phyloP scores from a whole-genome alignment of 2,113 vertebrate species.

The Bungarus multicinctus region DNA sequence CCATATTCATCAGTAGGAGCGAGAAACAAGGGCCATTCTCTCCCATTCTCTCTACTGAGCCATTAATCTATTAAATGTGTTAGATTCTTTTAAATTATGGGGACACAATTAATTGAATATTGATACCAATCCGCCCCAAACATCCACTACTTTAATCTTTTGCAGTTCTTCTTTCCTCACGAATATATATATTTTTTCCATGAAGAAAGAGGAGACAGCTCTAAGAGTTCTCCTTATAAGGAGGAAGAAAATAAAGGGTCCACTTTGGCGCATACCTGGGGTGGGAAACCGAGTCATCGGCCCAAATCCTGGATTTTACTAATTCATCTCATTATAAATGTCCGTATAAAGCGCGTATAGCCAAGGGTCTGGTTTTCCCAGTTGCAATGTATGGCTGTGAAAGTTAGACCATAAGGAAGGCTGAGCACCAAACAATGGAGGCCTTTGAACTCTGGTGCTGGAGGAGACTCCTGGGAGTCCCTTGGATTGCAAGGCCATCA shows the following conservation, averaged over 20 bases:
- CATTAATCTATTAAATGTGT: too few species aligned
- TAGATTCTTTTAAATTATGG: background rate
- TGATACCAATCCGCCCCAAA: background rate
- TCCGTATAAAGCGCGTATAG: too few species aligned
- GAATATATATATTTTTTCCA: background rate
- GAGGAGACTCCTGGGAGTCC: too few species aligned
- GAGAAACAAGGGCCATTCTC: background rate
- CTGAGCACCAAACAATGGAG: too few species aligned
- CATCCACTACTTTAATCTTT: background rate
- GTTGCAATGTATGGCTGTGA: too few species aligned
- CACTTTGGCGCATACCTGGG: background rate
- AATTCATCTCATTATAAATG: too few species aligned
- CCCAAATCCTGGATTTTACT: background rate
- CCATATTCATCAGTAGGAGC: background rate
- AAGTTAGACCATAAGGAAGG: too few species aligned
- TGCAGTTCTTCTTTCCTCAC: background rate
- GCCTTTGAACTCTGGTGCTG: too few species aligned
- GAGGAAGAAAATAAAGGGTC: background rate
- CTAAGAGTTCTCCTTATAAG: background rate
- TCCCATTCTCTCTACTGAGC: background rate
- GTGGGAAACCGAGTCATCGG: background rate
- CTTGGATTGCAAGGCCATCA: too few species aligned
- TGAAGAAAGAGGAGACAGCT: background rate
- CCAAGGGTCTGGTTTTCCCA: too few species aligned
- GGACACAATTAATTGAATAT: background rate